Evolutionary conservation across 2,888 invertebrate genomes (phyloP).

Genomic region (Agrotis exclamationis): DNA sequence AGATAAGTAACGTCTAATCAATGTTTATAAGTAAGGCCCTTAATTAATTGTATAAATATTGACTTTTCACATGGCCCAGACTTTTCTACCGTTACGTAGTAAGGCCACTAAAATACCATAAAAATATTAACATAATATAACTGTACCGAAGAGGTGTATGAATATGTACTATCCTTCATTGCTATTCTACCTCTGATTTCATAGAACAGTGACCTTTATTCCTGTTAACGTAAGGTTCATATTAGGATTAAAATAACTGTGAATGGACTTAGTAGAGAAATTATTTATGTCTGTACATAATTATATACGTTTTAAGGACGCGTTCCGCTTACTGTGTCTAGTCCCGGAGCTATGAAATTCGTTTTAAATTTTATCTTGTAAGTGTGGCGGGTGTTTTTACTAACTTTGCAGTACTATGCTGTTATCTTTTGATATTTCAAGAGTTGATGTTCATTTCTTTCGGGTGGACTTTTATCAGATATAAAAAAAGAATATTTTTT

Average conservation of each 20-base stretch:
- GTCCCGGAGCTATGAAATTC: constrained; percentile 72
- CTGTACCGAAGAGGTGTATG: constrained; percentile 40
- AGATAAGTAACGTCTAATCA: too few species aligned
- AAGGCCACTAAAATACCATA: constrained; percentile 16
- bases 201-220: neutral
- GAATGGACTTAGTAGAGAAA: constrained; percentile 22
- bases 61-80: constrained; percentile 1
- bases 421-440: neutral
- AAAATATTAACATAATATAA: constrained; percentile 22
- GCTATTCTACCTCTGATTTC: neutral
- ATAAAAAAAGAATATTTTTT: neutral
- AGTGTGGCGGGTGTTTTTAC: constrained; percentile 27
- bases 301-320: constrained; percentile 37
- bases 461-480: constrained; percentile 2
- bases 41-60: constrained; percentile 27
- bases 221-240: neutral
- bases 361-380: constrained; percentile 49
- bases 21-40: too few species aligned
- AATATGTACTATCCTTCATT: constrained; percentile 20
- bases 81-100: constrained; percentile 16
- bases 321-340: constrained; percentile 78
- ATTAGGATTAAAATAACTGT: constrained; percentile 1
- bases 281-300: constrained; percentile 61
- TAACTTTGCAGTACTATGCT: constrained; percentile 23
- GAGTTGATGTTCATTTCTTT: constrained; percentile 17